A percentile compares a stretch with the other conserved stretches of the same genome.
Evolutionary conservation across 2,888 invertebrate species (phyloP).

Genomic region (Ferdinandea cuprea): DNA sequence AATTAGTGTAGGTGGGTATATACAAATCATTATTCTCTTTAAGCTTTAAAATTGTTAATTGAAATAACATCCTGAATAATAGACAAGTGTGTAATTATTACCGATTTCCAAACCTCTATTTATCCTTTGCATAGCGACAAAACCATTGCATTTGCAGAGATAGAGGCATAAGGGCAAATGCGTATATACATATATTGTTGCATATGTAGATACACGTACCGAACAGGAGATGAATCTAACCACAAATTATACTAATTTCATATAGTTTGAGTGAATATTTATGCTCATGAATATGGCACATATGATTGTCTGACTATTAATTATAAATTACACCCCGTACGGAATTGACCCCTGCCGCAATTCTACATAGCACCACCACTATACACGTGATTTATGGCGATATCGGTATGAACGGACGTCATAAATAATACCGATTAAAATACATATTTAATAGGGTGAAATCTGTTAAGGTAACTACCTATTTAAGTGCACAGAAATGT

Average conservation of each 20-base stretch:
- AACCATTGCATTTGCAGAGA: not conserved
- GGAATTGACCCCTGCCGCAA: slow-evolving; percentile 63
- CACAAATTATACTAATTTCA: slow-evolving; percentile 76
- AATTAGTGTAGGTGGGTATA: not conserved
- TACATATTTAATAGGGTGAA: slow-evolving; percentile 32
- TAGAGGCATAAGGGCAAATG: not conserved
- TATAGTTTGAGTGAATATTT: slow-evolving; percentile 75
- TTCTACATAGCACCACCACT: slow-evolving; percentile 48
- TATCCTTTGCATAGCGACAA: slow-evolving; percentile 10
- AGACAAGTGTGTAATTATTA: slow-evolving; percentile 72
- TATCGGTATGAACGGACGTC: slow-evolving; percentile 58
- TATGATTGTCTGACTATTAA: slow-evolving; percentile 76
- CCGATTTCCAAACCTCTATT: slow-evolving; percentile 58
- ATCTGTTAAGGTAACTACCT: slow-evolving; percentile 3
- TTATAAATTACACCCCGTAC: slow-evolving; percentile 73
- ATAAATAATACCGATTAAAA: slow-evolving; percentile 61
- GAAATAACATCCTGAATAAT: slow-evolving; percentile 72
- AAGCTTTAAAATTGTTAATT: slow-evolving; percentile 47
- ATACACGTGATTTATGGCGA: slow-evolving; percentile 57
- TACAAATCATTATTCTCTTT: not conserved
- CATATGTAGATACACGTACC: slow-evolving; percentile 26
- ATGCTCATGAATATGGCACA: slow-evolving; percentile 76
- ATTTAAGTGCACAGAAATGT: not conserved
- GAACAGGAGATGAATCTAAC: slow-evolving; percentile 57
- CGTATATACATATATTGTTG: not conserved